Evolutionary conservation across 2,113 vertebrate species (phyloP), one percentile per base, ranked within the genome.

Genomic region (Ciconia maguari): DNA sequence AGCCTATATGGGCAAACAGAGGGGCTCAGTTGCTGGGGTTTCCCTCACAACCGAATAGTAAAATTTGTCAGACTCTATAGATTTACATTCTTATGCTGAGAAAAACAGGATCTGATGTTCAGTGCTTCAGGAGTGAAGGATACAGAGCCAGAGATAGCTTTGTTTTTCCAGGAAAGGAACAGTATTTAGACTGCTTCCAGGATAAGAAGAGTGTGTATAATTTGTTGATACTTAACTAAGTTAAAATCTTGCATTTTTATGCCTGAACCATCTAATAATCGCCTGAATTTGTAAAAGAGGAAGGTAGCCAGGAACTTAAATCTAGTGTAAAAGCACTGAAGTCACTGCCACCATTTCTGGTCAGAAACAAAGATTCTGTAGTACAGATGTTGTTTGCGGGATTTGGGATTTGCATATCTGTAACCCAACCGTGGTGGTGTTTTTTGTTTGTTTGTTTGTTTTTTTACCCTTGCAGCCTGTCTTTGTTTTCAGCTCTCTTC

Each of bases 401-500:
- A 44, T 71, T 64, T 94, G 19, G 7, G 7, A 46, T 29, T 87
- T 90, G n/a, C 0, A 2, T 64, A 4, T 76, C 46, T 94, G 5
- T 92, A 93, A 95, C 13, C 7, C 34, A 65, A 36, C n/a, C 86
- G 38, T 38, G 38, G 38, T 38, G 38, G 38, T 38, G 38, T 88
- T 54, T 15, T 27, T 15, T 94, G 70, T 84, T 57, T 90, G 74
- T 87, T 48, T 16, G 27, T 22, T 36, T 68, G 62, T 16, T 1
- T 1, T 57, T 68, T 80, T 2, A 4, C 11, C 22, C 25, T 68
- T 87, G 58, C 94, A 99, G 99, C 90, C 76, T 98, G 49, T 98
- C 99, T 70, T 96, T 99, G 71, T 97, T 99, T 95, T 96, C 98
- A 90, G 98, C 98, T 26, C 70, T 99, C 61, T 98, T 99, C 80